Conservation (phyloP, 2,113 vertebrate genomes). For the Phoenicopterus ruber region DNA sequence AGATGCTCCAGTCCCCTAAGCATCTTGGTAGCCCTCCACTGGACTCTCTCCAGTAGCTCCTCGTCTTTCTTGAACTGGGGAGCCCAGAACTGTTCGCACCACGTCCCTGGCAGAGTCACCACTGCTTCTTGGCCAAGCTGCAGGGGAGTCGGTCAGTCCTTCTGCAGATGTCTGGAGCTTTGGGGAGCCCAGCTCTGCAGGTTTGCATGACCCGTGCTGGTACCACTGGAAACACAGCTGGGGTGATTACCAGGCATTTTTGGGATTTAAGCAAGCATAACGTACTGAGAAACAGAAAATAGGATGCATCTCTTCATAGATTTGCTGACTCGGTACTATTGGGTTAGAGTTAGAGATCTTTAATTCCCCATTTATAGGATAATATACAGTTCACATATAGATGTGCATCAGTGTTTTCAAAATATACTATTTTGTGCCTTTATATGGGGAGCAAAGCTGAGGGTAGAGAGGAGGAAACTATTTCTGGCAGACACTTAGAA, state of each 20-base stretch:
- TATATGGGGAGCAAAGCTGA: background rate
- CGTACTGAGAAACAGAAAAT: background rate
- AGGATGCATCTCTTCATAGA: background rate
- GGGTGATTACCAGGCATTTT: background rate
- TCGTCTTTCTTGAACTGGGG: no score
- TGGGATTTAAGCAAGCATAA: background rate
- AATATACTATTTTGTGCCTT: background rate
- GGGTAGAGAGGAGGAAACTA: background rate
- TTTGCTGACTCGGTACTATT: background rate
- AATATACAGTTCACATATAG: background rate
- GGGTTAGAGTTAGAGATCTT: background rate
- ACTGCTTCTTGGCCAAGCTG: background rate
- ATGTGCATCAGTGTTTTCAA: background rate
- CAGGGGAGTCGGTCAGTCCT: fast-evolving
- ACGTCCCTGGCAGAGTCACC: background rate
- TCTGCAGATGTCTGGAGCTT: background rate
- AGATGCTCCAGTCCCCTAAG: no score
- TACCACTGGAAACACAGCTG: background rate
- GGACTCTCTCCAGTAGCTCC: no score
- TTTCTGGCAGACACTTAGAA: background rate
- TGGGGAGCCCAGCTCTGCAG: background rate
- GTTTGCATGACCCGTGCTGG: background rate
- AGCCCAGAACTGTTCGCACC: no score
- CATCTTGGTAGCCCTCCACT: no score
- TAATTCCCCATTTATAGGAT: background rate